phyloP scores from a whole-genome alignment of 1,140 invertebrate species.

The Bombus cullumanus region DNA sequence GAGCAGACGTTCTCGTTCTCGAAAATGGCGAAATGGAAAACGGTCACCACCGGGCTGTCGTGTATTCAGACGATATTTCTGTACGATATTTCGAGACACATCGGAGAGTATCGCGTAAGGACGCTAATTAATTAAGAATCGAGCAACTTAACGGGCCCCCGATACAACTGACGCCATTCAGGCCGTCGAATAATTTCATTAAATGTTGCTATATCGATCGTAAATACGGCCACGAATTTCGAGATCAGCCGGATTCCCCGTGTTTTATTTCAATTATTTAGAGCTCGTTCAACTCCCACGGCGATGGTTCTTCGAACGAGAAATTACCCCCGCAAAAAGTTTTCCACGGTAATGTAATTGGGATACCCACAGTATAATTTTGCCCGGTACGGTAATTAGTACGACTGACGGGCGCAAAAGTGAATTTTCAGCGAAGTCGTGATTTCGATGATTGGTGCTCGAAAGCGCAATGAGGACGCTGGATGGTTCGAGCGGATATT shows the following conservation, averaged over 20 bases:
- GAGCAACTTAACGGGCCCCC: slow-evolving; percentile 8
- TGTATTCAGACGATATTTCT: not conserved
- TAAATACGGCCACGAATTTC: not conserved
- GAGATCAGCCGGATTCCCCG: not conserved
- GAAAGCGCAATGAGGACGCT: not conserved
- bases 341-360: not conserved
- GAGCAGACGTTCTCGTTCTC: not conserved
- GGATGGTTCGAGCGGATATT: not conserved
- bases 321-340: not conserved
- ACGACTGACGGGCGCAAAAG: not conserved
- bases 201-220: slow-evolving; percentile 8
- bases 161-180: not conserved
- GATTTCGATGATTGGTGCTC: not conserved
- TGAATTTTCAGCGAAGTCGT: not conserved
- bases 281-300: not conserved
- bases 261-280: not conserved
- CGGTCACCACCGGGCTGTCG: not conserved
- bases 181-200: slow-evolving; percentile 3
- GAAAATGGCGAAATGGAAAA: not conserved
- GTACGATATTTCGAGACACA: not conserved
- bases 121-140: slow-evolving; percentile 43
- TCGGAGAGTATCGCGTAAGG: not conserved
- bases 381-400: not conserved
- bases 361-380: not conserved
- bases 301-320: not conserved